Evolutionary conservation across 2,797 vertebrate genomes (phyloP).

Genomic region (Enteromius thamalakanensis): DNA sequence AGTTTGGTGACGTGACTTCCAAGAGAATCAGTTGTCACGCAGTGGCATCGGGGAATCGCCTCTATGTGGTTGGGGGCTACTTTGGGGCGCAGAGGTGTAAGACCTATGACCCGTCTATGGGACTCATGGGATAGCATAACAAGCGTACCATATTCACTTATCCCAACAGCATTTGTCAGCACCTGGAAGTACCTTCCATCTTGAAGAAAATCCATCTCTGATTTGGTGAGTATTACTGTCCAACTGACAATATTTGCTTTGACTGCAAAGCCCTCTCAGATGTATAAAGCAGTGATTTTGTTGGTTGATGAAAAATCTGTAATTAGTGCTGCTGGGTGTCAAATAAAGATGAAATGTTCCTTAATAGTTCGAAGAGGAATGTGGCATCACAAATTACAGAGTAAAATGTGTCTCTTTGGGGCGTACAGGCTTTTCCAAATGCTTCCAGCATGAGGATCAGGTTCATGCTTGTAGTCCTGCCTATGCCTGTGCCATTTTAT

Average conservation of each 20-base stretch:
- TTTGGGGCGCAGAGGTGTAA: constrained; percentile 86
- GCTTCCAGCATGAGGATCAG: constrained; percentile 58
- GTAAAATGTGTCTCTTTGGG: constrained; percentile 33
- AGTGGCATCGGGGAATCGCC: constrained; percentile 83
- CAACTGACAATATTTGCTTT: not conserved
- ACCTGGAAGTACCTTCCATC: constrained; percentile 88
- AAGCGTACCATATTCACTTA: constrained; percentile 86
- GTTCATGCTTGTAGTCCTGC: constrained; percentile 62
- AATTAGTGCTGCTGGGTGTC: constrained; percentile 67
- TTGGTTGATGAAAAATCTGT: constrained; percentile 35
- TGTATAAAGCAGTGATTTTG: constrained; percentile 7
- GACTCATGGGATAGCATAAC: constrained; percentile 88
- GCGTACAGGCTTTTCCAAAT: constrained; percentile 27
- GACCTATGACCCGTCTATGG: constrained; percentile 81
- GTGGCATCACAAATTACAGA: constrained; percentile 76
- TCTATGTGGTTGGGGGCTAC: constrained; percentile 87
- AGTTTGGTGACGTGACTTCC: constrained; percentile 83
- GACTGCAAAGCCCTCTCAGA: not conserved
- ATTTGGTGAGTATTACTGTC: constrained; percentile 70
- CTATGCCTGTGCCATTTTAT: constrained; percentile 30
- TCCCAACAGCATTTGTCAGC: constrained; percentile 88
- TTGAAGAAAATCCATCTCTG: constrained; percentile 57
- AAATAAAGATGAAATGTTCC: constrained; percentile 71
- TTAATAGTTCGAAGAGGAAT: constrained; percentile 74
- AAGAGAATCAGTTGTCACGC: constrained; percentile 87